A percentile compares a stretch with the other conserved stretches of the same genome.
phyloP scores from a whole-genome alignment of 2,797 vertebrate genomes.

The Acrossocheilus wenchowensis region DNA sequence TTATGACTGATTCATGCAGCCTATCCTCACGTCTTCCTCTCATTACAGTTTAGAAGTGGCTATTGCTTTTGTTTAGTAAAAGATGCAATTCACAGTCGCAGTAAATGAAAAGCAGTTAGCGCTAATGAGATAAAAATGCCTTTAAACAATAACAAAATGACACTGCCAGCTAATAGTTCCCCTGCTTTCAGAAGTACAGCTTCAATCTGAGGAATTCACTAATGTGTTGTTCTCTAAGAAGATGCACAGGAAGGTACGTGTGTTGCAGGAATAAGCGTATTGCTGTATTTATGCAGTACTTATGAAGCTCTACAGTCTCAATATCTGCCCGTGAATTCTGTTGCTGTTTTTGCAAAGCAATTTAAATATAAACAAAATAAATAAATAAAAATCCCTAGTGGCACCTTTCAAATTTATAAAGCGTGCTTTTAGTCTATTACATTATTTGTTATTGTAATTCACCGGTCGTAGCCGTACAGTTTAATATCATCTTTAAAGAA shows the following conservation, averaged over 20 bases:
- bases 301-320: not conserved
- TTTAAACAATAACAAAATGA: constrained; percentile 12
- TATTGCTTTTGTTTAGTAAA: constrained; percentile 5
- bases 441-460: constrained; percentile 22
- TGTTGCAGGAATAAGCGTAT: not conserved
- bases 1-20: not conserved
- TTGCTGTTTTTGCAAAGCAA: constrained; percentile 1
- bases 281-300: constrained; percentile 6
- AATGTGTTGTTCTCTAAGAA: not conserved
- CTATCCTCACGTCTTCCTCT: not conserved
- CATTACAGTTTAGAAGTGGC: constrained; percentile 16
- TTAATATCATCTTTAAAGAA: not conserved
- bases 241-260: not conserved
- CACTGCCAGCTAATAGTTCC: not conserved
- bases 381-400: not conserved
- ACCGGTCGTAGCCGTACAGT: not conserved
- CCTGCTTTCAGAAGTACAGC: not conserved
- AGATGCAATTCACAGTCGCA: constrained; percentile 8
- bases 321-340: not conserved
- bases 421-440: not conserved
- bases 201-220: not conserved
- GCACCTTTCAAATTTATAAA: constrained; percentile 14
- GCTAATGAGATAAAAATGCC: not conserved
- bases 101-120: constrained; percentile 33
- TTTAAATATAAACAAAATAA: not conserved